Evolutionary conservation across 2,888 invertebrate genomes (phyloP).

Genomic region (Alcis repandata): DNA sequence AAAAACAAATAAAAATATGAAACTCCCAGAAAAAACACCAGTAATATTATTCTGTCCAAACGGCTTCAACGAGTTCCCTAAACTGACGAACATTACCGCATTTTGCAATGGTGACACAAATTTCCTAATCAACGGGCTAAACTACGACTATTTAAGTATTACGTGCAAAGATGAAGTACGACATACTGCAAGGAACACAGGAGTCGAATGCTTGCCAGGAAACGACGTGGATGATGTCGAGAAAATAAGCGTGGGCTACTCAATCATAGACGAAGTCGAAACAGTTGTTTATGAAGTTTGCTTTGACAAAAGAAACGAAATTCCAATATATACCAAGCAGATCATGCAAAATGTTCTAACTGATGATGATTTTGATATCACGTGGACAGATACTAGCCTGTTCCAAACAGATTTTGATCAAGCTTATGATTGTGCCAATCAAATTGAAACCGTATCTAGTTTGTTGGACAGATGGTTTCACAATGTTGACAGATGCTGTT

Average conservation of each 20-base stretch:
- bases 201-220: constrained; percentile 45
- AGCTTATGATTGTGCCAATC: constrained; percentile 57
- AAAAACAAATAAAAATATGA: constrained; percentile 47
- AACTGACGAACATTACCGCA: constrained; percentile 39
- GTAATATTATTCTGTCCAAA: constrained; percentile 58
- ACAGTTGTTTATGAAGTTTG: constrained; percentile 62
- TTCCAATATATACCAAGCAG: constrained; percentile 58
- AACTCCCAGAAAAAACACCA: constrained; percentile 49
- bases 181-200: constrained; percentile 46
- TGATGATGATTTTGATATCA: constrained; percentile 31
- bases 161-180: constrained; percentile 54
- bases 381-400: constrained; percentile 52
- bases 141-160: constrained; percentile 55
- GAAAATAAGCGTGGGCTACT: constrained; percentile 55
- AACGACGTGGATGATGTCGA: constrained; percentile 47
- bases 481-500: constrained; percentile 58
- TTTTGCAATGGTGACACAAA: constrained; percentile 53
- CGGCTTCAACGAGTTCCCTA: constrained; percentile 47
- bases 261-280: constrained; percentile 33
- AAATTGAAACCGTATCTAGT: constrained; percentile 46
- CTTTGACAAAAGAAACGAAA: constrained; percentile 50
- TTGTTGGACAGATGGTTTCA: constrained; percentile 39
- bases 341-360: constrained; percentile 46
- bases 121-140: constrained; percentile 48
- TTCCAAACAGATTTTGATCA: constrained; percentile 51